Evolutionary conservation across 2,797 vertebrate genomes (phyloP).

Genomic region (Ctenopoma multispine): DNA sequence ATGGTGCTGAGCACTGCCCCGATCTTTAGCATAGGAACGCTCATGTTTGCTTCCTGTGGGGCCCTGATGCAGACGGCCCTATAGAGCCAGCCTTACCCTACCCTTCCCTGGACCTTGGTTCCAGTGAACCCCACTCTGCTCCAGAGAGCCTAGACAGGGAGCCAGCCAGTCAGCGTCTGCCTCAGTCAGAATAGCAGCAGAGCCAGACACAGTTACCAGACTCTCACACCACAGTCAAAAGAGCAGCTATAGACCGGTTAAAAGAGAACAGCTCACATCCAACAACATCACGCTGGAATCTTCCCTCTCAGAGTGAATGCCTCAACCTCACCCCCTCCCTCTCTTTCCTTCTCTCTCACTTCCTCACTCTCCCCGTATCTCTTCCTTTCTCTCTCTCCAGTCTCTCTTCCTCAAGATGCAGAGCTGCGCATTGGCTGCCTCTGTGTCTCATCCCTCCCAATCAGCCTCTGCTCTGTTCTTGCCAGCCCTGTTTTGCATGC

Average conservation of each 20-base stretch:
- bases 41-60: slow-evolving; percentile 85
- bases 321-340: slow-evolving; percentile 65
- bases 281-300: slow-evolving; percentile 79
- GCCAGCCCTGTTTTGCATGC: slow-evolving; percentile 67
- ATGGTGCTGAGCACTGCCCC: slow-evolving; percentile 97
- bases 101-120: slow-evolving; percentile 68
- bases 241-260: slow-evolving; percentile 59
- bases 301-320: slow-evolving; percentile 78
- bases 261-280: slow-evolving; percentile 77
- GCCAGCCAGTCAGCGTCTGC: slow-evolving; percentile 56
- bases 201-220: slow-evolving; percentile 41
- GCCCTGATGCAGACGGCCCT: slow-evolving; percentile 60
- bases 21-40: slow-evolving; percentile 94
- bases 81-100: slow-evolving; percentile 61
- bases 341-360: slow-evolving; percentile 40
- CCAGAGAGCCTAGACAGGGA: slow-evolving; percentile 46
- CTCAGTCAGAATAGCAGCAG: slow-evolving; percentile 52
- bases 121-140: slow-evolving; percentile 62
- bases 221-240: slow-evolving; percentile 54
- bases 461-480: slow-evolving; percentile 65
- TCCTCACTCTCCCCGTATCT: slow-evolving; percentile 34
- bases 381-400: slow-evolving; percentile 50
- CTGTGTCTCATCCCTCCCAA: slow-evolving; percentile 70
- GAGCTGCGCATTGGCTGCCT: slow-evolving; percentile 84
- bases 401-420: slow-evolving; percentile 79